Percentiles rank a stretch among this genome's conserved stretches.
Evolutionary conservation across 2,888 invertebrate species (phyloP).

Genomic region (Caenorhabditis sinica): DNA sequence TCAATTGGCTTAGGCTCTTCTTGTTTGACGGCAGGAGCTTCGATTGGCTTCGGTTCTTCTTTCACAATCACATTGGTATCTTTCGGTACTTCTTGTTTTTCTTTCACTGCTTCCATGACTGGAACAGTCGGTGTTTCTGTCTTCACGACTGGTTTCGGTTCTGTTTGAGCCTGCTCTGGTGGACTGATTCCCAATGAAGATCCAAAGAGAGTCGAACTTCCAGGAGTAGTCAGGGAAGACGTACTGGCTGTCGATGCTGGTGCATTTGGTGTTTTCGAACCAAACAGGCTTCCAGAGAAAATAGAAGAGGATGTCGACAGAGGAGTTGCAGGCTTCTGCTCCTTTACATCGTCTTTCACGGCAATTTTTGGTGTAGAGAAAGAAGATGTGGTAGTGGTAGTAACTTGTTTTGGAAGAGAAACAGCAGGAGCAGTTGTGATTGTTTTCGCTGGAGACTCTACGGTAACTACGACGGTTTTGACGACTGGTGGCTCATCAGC

Average conservation of each 20-base stretch:
- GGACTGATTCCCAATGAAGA: constrained; percentile 5
- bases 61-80: background rate
- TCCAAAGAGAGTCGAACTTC: constrained; percentile 2
- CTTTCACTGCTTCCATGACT: background rate
- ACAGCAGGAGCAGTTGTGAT: constrained; percentile 3
- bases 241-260: background rate
- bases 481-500: constrained; percentile 56
- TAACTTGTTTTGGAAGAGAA: background rate
- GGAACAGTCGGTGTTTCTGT: background rate
- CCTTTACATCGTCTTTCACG: constrained; percentile 12
- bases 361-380: background rate
- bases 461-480: constrained; percentile 49
- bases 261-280: background rate
- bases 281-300: constrained; percentile 43
- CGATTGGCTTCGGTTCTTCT: background rate
- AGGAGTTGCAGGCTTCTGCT: background rate
- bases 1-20: constrained; percentile 31
- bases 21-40: background rate
- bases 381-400: background rate
- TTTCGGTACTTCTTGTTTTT: constrained; percentile 4
- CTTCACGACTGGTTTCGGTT: background rate
- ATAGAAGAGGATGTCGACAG: constrained; percentile 39
- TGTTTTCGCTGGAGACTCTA: constrained; percentile 43
- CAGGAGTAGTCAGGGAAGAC: background rate
- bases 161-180: background rate